Evolutionary conservation across 2,888 invertebrate species (phyloP).

Genomic region (Criorhina ranunculi): DNA sequence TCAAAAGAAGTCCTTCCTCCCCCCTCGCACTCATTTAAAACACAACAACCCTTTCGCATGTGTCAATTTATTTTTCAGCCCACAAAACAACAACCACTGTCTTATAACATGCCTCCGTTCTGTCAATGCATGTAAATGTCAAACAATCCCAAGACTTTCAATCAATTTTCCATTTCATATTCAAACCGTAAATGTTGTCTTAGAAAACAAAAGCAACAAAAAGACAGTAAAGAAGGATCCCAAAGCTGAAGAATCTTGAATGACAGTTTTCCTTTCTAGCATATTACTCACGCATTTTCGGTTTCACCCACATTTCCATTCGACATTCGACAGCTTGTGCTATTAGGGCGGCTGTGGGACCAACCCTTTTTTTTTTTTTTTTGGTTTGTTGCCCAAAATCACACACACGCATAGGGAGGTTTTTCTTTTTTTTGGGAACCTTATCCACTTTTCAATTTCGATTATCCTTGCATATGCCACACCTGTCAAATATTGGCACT

Average conservation of each 20-base stretch:
- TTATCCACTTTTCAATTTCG: constrained; percentile 74
- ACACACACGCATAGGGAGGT: not conserved
- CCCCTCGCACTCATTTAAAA: not conserved
- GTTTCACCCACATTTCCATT: constrained; percentile 57
- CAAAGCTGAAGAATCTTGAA: constrained; percentile 12
- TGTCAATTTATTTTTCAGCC: constrained; percentile 45
- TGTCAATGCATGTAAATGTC: constrained; percentile 60
- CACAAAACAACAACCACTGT: constrained; percentile 44
- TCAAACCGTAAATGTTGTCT: constrained; percentile 61
- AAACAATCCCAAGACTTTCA: constrained; percentile 58
- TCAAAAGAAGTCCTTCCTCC: constrained; percentile 3
- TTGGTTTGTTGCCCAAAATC: constrained; percentile 1
- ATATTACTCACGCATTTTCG: constrained; percentile 50
- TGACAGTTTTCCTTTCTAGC: constrained; percentile 37
- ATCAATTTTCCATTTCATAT: constrained; percentile 61
- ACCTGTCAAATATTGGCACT: constrained; percentile 75
- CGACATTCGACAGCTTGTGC: constrained; percentile 51
- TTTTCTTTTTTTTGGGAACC: constrained; percentile 30
- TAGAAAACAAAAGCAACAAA: constrained; percentile 27
- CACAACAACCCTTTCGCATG: constrained; percentile 11
- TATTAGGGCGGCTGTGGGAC: constrained; percentile 24
- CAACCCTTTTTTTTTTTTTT: constrained; percentile 32
- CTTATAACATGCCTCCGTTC: constrained; percentile 38
- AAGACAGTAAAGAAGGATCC: not conserved
- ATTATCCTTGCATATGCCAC: constrained; percentile 74